These are phyloP conservation scores for Tragelaphus scriptus DNA, from an alignment of 2,113 vertebrate species.

Conservation along the genomic window DNA sequence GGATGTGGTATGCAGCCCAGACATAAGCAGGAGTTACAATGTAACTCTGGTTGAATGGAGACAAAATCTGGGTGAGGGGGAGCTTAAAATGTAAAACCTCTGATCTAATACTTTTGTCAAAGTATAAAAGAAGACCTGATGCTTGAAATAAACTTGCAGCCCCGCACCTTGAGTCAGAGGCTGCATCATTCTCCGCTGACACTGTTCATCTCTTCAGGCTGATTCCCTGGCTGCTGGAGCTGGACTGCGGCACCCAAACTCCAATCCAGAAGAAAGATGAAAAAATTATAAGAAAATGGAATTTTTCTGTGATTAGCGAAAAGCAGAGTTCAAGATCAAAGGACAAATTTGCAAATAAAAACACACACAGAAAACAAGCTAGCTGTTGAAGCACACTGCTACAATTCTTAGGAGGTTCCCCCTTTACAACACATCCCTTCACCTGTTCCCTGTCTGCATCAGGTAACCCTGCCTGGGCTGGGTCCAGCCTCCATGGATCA, in stretches of 20 bases:
- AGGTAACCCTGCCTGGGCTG: neutral
- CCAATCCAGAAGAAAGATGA: neutral
- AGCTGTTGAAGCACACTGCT: neutral
- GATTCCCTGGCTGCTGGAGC: no score
- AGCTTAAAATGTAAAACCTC: no score
- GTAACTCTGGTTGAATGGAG: no score
- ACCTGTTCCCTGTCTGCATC: neutral
- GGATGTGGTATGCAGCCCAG: no score
- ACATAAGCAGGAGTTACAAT: no score
- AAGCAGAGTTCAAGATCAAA: neutral
- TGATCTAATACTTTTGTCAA: no score
- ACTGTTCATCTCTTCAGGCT: no score
- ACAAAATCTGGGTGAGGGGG: no score
- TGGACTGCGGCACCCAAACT: rapidly evolving
- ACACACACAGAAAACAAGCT: neutral
- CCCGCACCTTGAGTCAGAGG: no score
- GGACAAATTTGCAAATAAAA: neutral
- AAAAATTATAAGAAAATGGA: neutral
- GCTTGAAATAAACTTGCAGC: no score
- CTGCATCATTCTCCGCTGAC: no score
- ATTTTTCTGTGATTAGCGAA: neutral
- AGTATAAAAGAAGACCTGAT: no score
- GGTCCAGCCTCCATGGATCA: neutral
- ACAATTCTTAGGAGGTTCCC: neutral
- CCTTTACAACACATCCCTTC: rapidly evolving